A percentile compares a stretch with the other conserved stretches of the same genome.
phyloP scores from a whole-genome alignment of 2,888 invertebrate species.

The Heliconius erato region DNA sequence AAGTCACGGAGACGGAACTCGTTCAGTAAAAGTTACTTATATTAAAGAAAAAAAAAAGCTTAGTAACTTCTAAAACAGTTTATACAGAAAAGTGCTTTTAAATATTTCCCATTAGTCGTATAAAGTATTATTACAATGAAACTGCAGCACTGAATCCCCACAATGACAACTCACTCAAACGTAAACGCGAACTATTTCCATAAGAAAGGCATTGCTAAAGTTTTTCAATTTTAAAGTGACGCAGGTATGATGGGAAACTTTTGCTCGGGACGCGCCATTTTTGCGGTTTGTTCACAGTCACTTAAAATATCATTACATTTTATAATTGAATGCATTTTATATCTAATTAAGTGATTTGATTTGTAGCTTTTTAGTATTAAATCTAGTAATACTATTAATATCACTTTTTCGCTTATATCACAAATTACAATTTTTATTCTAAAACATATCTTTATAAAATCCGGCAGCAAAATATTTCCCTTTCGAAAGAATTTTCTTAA shows the following conservation, averaged over 20 bases:
- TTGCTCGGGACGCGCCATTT: constrained; percentile 72
- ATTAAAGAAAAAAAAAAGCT: not conserved
- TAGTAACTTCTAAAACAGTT: constrained; percentile 7
- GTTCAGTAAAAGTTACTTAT: not conserved
- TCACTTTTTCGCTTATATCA: not conserved
- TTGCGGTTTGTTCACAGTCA: constrained; percentile 47
- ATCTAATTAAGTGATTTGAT: not conserved
- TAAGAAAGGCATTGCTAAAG: constrained; percentile 84
- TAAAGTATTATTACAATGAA: constrained; percentile 71
- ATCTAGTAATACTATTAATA: not conserved
- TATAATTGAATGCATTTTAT: constrained; percentile 20
- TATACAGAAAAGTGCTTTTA: constrained; percentile 38
- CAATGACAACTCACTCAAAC: constrained; percentile 84
- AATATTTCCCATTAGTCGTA: constrained; percentile 49
- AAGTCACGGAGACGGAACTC: not conserved
- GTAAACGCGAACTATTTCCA: constrained; percentile 84
- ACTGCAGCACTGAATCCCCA: constrained; percentile 76
- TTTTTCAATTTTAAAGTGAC: constrained; percentile 86
- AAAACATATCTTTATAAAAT: constrained; percentile 2
- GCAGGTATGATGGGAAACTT: constrained; percentile 84
- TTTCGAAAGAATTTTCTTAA: constrained; percentile 66
- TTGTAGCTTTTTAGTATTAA: not conserved
- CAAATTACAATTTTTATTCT: not conserved
- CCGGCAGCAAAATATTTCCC: constrained; percentile 42
- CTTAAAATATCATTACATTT: constrained; percentile 34